These are phyloP conservation scores for Chunga burmeisteri DNA, from an alignment of 2,113 vertebrate species.

Conservation along the genomic window DNA sequence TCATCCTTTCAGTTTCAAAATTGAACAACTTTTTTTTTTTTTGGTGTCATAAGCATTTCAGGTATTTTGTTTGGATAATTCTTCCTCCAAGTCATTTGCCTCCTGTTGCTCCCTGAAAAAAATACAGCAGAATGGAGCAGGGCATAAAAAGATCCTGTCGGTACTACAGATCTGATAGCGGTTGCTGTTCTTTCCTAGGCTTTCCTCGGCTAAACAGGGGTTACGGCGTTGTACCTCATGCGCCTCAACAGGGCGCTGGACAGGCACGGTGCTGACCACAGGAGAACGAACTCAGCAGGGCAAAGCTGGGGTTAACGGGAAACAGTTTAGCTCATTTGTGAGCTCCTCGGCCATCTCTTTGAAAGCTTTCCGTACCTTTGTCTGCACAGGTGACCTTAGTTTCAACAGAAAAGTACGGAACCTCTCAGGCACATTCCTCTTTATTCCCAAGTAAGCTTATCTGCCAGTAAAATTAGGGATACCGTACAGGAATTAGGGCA, in stretches of 20 bases:
- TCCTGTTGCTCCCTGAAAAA: neutral
- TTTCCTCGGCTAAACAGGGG: no score
- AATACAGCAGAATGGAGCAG: neutral
- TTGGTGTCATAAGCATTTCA: neutral
- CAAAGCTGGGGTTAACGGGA: neutral
- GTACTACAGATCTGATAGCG: neutral
- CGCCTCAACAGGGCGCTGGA: fast-evolving
- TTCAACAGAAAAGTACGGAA: neutral
- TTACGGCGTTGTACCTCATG: fast-evolving
- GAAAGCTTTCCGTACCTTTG: neutral
- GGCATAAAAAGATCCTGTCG: neutral
- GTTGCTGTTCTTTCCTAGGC: neutral
- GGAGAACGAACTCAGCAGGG: neutral
- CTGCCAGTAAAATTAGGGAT: neutral
- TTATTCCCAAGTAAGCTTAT: neutral
- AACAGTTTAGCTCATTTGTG: neutral
- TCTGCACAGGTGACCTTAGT: neutral
- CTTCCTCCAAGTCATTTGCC: neutral
- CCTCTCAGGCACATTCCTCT: neutral
- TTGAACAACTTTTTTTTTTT: neutral
- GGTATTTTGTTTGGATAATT: neutral
- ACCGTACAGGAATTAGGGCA: neutral
- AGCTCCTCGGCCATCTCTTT: neutral
- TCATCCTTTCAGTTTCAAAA: neutral
- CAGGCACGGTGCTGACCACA: fast-evolving